phyloP scores from a whole-genome alignment of 2,797 vertebrate genomes.

The Lutjanus argentimaculatus region DNA sequence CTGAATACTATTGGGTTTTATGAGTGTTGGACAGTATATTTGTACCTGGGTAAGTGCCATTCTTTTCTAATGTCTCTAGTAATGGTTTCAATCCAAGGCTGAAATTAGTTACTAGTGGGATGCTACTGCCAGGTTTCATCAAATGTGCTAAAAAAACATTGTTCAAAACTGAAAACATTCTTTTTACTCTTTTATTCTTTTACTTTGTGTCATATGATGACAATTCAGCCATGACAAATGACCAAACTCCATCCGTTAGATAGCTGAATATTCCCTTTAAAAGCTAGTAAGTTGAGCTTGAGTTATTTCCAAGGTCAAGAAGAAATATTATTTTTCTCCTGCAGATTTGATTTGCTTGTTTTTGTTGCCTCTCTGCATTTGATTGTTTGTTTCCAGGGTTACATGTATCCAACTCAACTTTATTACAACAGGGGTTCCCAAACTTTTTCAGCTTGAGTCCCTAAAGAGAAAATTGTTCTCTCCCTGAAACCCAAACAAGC shows the following conservation, averaged over 20 bases:
- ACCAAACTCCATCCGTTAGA: not conserved
- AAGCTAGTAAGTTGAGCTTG: not conserved
- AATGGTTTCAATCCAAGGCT: not conserved
- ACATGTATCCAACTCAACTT: not conserved
- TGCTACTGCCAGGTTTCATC: too few relatives aligned
- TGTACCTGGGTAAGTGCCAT: not conserved
- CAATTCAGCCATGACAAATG: too few relatives aligned
- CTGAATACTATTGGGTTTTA: not conserved
- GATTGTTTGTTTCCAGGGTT: not conserved
- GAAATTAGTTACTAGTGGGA: not conserved
- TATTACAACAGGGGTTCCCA: too few relatives aligned
- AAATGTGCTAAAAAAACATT: not conserved
- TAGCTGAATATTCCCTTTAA: not conserved
- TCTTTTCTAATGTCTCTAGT: not conserved
- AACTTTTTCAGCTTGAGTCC: too few relatives aligned
- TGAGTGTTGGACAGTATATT: not conserved
- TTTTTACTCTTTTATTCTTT: not conserved
- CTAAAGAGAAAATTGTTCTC: too few relatives aligned
- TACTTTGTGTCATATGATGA: not conserved
- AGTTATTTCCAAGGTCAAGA: too few relatives aligned
- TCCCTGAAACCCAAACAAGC: too few relatives aligned
- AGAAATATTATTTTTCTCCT: not conserved
- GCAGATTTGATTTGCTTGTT: not conserved
- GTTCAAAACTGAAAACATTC: too few relatives aligned
- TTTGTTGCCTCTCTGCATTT: not conserved